Evolutionary conservation across 2,113 vertebrate species (phyloP).

Genomic region (Larimichthys crocea): DNA sequence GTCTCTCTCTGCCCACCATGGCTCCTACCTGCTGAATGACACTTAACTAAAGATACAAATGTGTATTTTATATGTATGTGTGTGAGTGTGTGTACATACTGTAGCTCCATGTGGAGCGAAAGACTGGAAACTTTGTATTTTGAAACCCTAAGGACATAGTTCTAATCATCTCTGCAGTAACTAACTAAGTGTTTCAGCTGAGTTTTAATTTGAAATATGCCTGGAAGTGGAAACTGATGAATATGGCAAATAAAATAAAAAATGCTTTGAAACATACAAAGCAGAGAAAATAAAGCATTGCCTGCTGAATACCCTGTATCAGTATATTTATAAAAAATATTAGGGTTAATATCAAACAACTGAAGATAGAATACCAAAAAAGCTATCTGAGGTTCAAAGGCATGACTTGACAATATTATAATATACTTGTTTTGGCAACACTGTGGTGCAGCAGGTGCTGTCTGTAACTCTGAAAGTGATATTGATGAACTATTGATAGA

Average conservation of each 20-base stretch:
- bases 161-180: slow-evolving; percentile 47
- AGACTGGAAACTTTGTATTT: slow-evolving; percentile 68
- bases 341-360: not conserved
- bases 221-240: slow-evolving; percentile 6
- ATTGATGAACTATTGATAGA: not conserved
- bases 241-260: slow-evolving; percentile 8
- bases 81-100: slow-evolving; percentile 45
- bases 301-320: slow-evolving; percentile 26
- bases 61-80: slow-evolving; percentile 59
- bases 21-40: slow-evolving; percentile 73
- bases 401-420: not conserved
- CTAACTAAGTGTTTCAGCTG: slow-evolving; percentile 23
- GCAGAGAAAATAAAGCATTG: slow-evolving; percentile 58
- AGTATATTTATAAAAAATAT: slow-evolving; percentile 13
- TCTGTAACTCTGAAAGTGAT: not conserved
- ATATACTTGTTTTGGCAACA: not conserved
- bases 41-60: slow-evolving; percentile 63
- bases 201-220: slow-evolving; percentile 17
- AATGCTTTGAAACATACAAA: slow-evolving; percentile 3
- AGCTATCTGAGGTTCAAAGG: not conserved
- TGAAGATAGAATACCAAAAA: not conserved
- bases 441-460: not conserved
- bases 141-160: slow-evolving; percentile 28
- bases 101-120: slow-evolving; percentile 32
- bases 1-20: slow-evolving; percentile 57